These are phyloP conservation scores for Bruchidius siliquastri DNA, from an alignment of 2,888 invertebrate species.

Conservation along the genomic window DNA sequence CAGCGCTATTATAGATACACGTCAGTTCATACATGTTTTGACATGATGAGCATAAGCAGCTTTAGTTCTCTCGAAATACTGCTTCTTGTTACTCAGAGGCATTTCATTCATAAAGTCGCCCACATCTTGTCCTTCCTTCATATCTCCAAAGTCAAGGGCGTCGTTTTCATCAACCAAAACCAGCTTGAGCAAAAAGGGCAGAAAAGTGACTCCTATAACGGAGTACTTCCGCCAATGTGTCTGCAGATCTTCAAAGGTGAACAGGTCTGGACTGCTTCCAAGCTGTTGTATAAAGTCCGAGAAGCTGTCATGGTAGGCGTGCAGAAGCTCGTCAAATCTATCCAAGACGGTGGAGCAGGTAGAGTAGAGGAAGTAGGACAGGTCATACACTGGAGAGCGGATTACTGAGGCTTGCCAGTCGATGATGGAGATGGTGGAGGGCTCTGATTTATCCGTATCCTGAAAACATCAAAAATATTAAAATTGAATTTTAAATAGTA, in stretches of 20 bases:
- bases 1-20: too few relatives aligned
- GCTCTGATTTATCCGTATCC: neutral
- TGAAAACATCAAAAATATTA: too few relatives aligned
- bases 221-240: constrained; percentile 1
- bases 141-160: neutral
- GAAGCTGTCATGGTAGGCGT: neutral
- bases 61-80: neutral
- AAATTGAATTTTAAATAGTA: too few relatives aligned
- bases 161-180: neutral
- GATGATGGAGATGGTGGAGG: neutral
- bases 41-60: neutral
- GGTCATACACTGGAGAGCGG: neutral
- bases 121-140: neutral
- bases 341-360: neutral
- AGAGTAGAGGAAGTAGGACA: neutral
- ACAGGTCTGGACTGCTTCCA: neutral
- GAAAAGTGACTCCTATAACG: neutral
- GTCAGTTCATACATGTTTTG: neutral
- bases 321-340: neutral
- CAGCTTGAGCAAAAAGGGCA: neutral
- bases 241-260: constrained; percentile 1
- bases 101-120: neutral
- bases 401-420: neutral
- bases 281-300: neutral
- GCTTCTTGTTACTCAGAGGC: neutral